phyloP scores from a whole-genome alignment of 92 coral and sea anemone species.

The Palythoa grandis region DNA sequence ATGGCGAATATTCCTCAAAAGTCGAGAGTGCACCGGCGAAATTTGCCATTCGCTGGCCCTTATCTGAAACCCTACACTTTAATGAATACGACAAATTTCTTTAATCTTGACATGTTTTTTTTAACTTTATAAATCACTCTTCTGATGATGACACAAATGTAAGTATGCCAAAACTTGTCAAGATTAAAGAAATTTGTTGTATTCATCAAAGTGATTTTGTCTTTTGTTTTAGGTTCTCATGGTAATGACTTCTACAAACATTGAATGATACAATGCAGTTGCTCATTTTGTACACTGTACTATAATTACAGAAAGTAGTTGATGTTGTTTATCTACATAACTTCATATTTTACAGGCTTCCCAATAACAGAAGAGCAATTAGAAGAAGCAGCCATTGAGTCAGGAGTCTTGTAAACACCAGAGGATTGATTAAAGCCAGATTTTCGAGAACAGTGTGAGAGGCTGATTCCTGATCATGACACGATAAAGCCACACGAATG shows the following conservation, averaged over 20 bases:
- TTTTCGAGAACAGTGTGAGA: conserved; percentile 32
- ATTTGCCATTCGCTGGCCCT: too few relatives aligned
- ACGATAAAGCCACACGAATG: conserved; percentile 35
- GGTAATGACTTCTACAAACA: conserved; percentile 1
- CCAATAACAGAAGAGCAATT: conserved; percentile 33
- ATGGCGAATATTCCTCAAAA: too few relatives aligned
- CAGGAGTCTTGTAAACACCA: conserved; percentile 35
- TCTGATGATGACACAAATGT: conserved; percentile 18
- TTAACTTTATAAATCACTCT: conserved; percentile 38
- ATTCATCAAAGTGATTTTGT: conserved; percentile 37
- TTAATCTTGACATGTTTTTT: conserved; percentile 33
- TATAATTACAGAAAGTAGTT: conserved; percentile 24
- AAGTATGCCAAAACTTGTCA: conserved; percentile 25
- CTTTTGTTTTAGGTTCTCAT: conserved; percentile 42
- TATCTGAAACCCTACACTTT: background rate
- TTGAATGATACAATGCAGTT: conserved; percentile 33
- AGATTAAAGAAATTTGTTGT: conserved; percentile 21
- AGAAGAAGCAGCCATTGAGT: conserved; percentile 26
- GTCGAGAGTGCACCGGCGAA: too few relatives aligned
- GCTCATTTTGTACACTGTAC: conserved; percentile 23
- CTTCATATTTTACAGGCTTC: conserved; percentile 25
- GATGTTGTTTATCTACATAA: conserved; percentile 2
- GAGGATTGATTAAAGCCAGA: conserved; percentile 35
- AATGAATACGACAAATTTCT: conserved; percentile 14
- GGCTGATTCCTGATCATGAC: conserved; percentile 38